phyloP scores from a whole-genome alignment of 2,797 vertebrate genomes.

The Hypotaenidia philippensis region DNA sequence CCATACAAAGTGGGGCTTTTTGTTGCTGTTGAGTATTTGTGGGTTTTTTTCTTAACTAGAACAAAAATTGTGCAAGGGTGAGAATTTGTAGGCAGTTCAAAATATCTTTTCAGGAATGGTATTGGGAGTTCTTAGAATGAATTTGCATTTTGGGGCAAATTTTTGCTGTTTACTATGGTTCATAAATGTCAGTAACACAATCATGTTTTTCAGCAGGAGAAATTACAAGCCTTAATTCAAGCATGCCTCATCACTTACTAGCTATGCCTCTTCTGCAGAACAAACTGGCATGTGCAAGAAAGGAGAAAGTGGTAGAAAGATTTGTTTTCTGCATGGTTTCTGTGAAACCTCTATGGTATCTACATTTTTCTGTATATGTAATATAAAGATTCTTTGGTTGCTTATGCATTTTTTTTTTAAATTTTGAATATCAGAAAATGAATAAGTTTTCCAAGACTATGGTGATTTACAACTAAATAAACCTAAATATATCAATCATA shows the following conservation, averaged over 20 bases:
- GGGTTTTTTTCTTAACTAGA: neutral
- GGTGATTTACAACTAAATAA: neutral
- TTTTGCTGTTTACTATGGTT: constrained; percentile 18
- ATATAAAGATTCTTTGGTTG: neutral
- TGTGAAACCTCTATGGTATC: neutral
- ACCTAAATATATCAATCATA: neutral
- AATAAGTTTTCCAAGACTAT: neutral
- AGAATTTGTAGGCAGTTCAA: neutral
- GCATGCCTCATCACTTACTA: neutral
- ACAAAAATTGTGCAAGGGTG: neutral
- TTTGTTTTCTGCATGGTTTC: neutral
- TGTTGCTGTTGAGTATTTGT: neutral
- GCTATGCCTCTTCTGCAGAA: neutral
- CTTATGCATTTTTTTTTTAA: neutral
- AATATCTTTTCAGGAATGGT: neutral
- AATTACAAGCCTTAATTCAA: constrained; percentile 37
- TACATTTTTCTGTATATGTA: neutral
- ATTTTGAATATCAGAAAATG: neutral
- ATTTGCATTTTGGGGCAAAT: constrained; percentile 27
- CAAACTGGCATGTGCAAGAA: neutral
- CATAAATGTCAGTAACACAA: neutral
- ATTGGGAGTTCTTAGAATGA: neutral
- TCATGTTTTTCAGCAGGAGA: neutral
- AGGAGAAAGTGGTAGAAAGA: neutral
- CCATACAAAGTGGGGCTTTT: neutral